Evolutionary conservation across 1,140 invertebrate species (phyloP).

Genomic region (Coptotermes formosanus): DNA sequence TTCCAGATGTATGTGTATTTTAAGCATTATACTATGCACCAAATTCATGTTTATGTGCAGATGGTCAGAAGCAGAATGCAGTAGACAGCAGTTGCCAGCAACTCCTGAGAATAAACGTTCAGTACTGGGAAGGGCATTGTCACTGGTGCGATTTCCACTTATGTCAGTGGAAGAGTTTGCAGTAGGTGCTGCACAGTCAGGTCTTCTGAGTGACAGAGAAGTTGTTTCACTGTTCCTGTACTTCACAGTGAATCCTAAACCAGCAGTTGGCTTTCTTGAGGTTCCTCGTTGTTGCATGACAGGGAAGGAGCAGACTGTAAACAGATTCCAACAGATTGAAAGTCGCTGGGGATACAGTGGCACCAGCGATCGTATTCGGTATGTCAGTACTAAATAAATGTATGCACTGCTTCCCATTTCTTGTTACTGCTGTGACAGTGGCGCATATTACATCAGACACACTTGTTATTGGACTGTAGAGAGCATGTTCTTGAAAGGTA

Average conservation of each 20-base stretch:
- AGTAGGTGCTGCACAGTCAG: slow-evolving; percentile 71
- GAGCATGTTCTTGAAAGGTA: too few species aligned
- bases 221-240: slow-evolving; percentile 78
- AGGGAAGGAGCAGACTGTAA: slow-evolving; percentile 79
- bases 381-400: slow-evolving; percentile 18
- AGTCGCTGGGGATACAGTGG: slow-evolving; percentile 86
- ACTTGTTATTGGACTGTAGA: too few species aligned
- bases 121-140: slow-evolving; percentile 66
- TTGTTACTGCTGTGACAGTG: too few species aligned
- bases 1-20: too few species aligned
- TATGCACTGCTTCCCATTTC: too few species aligned
- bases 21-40: slow-evolving; percentile 20
- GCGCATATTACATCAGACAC: too few species aligned
- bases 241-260: slow-evolving; percentile 76
- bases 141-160: slow-evolving; percentile 77
- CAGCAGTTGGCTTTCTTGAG: slow-evolving; percentile 68
- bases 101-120: slow-evolving; percentile 70
- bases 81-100: slow-evolving; percentile 60
- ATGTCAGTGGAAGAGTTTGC: slow-evolving; percentile 90
- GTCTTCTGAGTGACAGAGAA: slow-evolving; percentile 73
- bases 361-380: slow-evolving; percentile 80
- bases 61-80: slow-evolving; percentile 82
- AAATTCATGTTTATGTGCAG: slow-evolving; percentile 43
- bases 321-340: slow-evolving; percentile 78
- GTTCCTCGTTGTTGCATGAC: slow-evolving; percentile 78